Percentiles rank a stretch among this genome's conserved stretches.
These are phyloP conservation scores for Tanaodytes sp. DNA, from an alignment of 2,888 invertebrate genomes.

Conservation along the genomic window DNA sequence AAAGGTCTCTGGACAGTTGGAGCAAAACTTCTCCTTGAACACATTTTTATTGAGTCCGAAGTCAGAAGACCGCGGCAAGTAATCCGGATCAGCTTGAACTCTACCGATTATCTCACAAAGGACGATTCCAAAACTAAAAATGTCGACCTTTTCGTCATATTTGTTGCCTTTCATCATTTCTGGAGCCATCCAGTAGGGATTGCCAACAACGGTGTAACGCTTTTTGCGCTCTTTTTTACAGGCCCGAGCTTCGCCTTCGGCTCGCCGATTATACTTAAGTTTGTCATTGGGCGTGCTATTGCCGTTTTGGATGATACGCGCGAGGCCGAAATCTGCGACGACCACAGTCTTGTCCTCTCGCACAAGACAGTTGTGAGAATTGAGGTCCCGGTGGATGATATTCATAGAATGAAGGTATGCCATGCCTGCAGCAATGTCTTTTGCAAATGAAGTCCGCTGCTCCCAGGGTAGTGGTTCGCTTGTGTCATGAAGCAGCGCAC, in stretches of 20 bases:
- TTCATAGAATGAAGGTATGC: slow-evolving; percentile 95
- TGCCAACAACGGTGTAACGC: slow-evolving; percentile 95
- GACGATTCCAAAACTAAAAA: slow-evolving; percentile 96
- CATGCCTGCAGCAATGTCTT: slow-evolving; percentile 94
- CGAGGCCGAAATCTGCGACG: slow-evolving; percentile 96
- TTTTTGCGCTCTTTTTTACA: slow-evolving; percentile 84
- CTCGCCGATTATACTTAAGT: slow-evolving; percentile 66
- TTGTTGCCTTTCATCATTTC: slow-evolving; percentile 98
- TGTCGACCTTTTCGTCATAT: slow-evolving; percentile 96
- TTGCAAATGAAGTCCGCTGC: slow-evolving; percentile 86
- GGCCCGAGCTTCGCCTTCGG: slow-evolving; percentile 73
- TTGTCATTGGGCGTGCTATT: slow-evolving; percentile 67
- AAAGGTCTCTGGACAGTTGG: slow-evolving; percentile 88
- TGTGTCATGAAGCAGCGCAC: slow-evolving; percentile 86
- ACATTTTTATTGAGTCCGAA: slow-evolving; percentile 91
- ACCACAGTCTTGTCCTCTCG: slow-evolving; percentile 93
- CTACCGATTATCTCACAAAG: slow-evolving; percentile 97
- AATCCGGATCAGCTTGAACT: slow-evolving; percentile 95
- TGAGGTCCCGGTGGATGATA: slow-evolving; percentile 95
- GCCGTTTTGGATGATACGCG: slow-evolving; percentile 81
- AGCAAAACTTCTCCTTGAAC: slow-evolving; percentile 90
- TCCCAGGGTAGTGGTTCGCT: slow-evolving; percentile 83
- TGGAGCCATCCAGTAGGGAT: slow-evolving; percentile 99
- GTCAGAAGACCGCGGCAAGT: slow-evolving; percentile 90
- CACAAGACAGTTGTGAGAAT: slow-evolving; percentile 95